phyloP scores from a whole-genome alignment of 2,113 vertebrate genomes.

The Prionailurus viverrinus region DNA sequence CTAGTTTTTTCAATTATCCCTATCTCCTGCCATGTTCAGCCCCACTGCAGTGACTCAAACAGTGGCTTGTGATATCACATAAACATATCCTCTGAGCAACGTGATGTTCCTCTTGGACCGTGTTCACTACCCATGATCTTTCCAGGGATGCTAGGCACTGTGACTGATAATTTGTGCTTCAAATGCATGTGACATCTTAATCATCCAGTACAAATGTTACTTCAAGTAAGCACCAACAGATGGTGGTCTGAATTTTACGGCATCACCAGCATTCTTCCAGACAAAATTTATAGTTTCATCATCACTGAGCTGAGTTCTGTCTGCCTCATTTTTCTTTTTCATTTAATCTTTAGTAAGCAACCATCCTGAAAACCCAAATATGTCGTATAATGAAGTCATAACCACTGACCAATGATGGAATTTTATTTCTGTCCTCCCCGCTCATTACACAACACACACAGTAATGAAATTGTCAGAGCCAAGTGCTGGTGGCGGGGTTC shows the following conservation, averaged over 20 bases:
- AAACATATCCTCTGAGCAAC: slow-evolving; percentile 5
- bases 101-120: not conserved
- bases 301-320: slow-evolving; percentile 75
- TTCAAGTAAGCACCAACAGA: slow-evolving; percentile 86
- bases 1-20: not conserved
- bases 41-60: not conserved
- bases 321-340: slow-evolving; percentile 55
- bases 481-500: not conserved
- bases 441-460: not conserved
- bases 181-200: slow-evolving; percentile 87
- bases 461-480: not conserved
- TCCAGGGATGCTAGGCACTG: not conserved
- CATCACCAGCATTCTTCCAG: slow-evolving; percentile 83
- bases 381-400: slow-evolving; percentile 59
- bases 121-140: not conserved
- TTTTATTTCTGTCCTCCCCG: not conserved
- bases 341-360: slow-evolving; percentile 10
- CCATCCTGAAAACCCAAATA: not conserved
- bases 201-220: slow-evolving; percentile 88
- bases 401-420: not conserved
- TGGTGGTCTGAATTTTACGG: slow-evolving; percentile 87
- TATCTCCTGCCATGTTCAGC: not conserved
- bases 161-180: slow-evolving; percentile 84
- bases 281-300: slow-evolving; percentile 84
- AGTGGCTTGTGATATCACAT: not conserved